Conservation (phyloP, 1,140 invertebrate species). For the Drosophila azteca region DNA sequence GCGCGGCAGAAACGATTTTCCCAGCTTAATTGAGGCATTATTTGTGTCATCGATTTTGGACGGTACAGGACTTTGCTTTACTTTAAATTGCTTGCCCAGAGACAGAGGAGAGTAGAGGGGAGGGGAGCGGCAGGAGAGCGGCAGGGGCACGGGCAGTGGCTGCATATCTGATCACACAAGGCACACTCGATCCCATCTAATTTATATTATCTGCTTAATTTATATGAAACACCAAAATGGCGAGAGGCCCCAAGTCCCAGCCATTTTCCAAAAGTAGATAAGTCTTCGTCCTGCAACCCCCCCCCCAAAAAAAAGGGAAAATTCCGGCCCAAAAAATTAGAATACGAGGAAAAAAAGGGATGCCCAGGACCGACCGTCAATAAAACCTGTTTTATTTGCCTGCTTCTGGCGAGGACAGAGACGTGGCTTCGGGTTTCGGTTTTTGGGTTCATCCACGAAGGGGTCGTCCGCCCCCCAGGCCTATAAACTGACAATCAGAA, state of each 20-base stretch:
- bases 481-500: slow-evolving; percentile 62
- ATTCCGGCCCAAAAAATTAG: slow-evolving; percentile 52
- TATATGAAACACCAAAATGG: slow-evolving; percentile 60
- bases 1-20: slow-evolving; percentile 18
- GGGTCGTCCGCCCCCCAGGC: slow-evolving; percentile 30
- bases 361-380: slow-evolving; percentile 46
- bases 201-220: slow-evolving; percentile 77
- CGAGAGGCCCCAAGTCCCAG: slow-evolving; percentile 22
- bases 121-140: background rate
- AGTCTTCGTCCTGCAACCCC: background rate
- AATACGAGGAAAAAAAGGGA: slow-evolving; percentile 49
- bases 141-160: background rate
- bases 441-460: slow-evolving; percentile 5
- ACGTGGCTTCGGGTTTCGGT: slow-evolving; percentile 23
- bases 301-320: slow-evolving; percentile 10
- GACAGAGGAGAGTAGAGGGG: background rate
- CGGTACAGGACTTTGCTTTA: background rate
- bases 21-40: slow-evolving; percentile 75
- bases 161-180: slow-evolving; percentile 41
- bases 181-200: slow-evolving; percentile 47
- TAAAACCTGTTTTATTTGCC: slow-evolving; percentile 74
- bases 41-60: slow-evolving; percentile 73
- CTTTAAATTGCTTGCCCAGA: slow-evolving; percentile 7
- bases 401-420: slow-evolving; percentile 58
- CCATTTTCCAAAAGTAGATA: slow-evolving; percentile 14